Evolutionary conservation across 2,797 vertebrate species (phyloP), one percentile per base, ranked within the genome.

Genomic region (Labroides dimidiatus): DNA sequence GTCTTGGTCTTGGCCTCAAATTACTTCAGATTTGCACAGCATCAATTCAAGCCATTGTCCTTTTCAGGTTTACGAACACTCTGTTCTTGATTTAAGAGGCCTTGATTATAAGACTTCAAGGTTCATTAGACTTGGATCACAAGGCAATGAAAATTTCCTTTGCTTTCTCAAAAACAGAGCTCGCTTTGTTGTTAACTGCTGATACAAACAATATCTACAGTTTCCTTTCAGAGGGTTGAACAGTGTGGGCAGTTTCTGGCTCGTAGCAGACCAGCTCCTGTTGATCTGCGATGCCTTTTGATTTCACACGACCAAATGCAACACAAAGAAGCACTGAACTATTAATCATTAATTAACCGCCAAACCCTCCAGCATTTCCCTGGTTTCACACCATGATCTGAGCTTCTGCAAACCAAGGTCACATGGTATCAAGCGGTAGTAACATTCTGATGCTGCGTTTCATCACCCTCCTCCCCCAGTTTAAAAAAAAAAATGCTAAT

Each of bases 311-410:
- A 61, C 6, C 58, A 77, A 78, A 60, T 60, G 69, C 69, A 76
- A 77, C 45, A 77, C 62, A 75, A 85, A 80, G 63, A 68, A 72
- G 56, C 51, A 59, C 6, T 17, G 50, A 64, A 21, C 63, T 10
- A 83, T 87, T 56, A 80, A 78, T 86, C 78, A 80, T 86, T 84
- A 78, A 89, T 80, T 54, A 2, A 30, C 71, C 82, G 67, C 61
- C 57, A 15, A 71, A 80, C 56, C 79, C 79, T 74, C 67, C 72
- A 72, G 75, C 75, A 24, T 63, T 79, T 61, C 58, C 60, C 69
- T 66, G 33, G 56, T 77, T 86, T 47, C 59, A 60, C 48, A 65
- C 64, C 48, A 53, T 2, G 61, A 81, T 74, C 61, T 55, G 44
- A 80, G 74, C 71, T 19, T 47, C 50, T 57, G 74, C 57, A 21